A percentile compares a stretch with the other conserved stretches of the same genome.
Conservation (phyloP, 2,797 vertebrate genomes). For the Crenichthys baileyi region DNA sequence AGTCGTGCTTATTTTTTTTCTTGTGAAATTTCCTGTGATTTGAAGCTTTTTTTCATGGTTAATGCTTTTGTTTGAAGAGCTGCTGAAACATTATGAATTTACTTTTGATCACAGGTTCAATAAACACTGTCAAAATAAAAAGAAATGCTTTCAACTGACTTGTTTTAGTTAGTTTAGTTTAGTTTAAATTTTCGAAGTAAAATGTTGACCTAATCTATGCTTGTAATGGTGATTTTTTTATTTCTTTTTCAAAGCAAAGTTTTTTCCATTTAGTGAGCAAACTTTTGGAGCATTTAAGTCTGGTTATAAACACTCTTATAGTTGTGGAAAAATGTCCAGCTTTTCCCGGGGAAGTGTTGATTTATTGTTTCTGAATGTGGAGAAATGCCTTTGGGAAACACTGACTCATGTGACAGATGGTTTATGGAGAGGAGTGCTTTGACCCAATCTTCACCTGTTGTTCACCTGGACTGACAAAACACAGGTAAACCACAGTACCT, state of each 20-base stretch:
- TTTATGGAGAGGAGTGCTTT: slow-evolving; percentile 58
- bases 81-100: neutral
- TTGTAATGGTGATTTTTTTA: too few relatives aligned
- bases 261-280: neutral
- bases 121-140: neutral
- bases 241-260: neutral
- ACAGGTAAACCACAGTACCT: slow-evolving; percentile 41
- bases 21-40: slow-evolving; percentile 4
- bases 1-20: slow-evolving; percentile 8
- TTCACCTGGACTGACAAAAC: slow-evolving; percentile 16
- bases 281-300: neutral
- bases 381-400: slow-evolving; percentile 60
- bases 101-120: slow-evolving; percentile 5
- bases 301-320: neutral
- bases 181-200: neutral
- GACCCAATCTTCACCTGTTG: slow-evolving; percentile 66
- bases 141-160: neutral
- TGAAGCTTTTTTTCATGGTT: slow-evolving; percentile 4
- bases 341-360: neutral
- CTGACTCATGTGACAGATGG: slow-evolving; percentile 69
- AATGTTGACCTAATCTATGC: neutral
- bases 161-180: neutral
- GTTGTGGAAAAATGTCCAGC: neutral
- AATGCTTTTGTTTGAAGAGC: slow-evolving; percentile 3
- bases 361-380: slow-evolving; percentile 40